phyloP scores from a whole-genome alignment of 2,113 vertebrate species.

The Eptatretus burgeri region DNA sequence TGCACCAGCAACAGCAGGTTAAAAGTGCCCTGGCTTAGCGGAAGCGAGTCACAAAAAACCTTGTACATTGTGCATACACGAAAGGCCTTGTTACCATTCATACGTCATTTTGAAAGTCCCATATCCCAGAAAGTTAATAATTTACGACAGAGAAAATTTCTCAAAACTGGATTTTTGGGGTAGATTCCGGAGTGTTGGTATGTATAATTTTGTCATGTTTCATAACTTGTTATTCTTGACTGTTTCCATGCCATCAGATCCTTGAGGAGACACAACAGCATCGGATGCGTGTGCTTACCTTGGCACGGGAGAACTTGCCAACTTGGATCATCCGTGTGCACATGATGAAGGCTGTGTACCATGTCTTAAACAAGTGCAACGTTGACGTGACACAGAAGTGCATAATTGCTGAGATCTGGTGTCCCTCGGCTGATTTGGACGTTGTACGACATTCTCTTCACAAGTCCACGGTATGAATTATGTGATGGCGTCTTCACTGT shows the following conservation, averaged over 20 bases:
- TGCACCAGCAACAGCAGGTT: slow-evolving; percentile 16
- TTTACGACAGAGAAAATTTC: not conserved
- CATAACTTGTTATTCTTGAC: not conserved
- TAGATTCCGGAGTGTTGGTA: not conserved
- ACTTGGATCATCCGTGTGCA: slow-evolving; percentile 59
- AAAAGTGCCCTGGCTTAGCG: slow-evolving; percentile 42
- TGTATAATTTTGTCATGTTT: not conserved
- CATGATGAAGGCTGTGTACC: slow-evolving; percentile 97
- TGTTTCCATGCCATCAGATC: slow-evolving; percentile 21
- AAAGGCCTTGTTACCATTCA: not conserved
- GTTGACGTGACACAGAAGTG: slow-evolving; percentile 93
- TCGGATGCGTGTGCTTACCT: slow-evolving; percentile 48
- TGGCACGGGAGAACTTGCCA: slow-evolving; percentile 53
- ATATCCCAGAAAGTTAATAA: too few species aligned
- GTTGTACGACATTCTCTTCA: slow-evolving; percentile 37
- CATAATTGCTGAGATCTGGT: slow-evolving; percentile 90
- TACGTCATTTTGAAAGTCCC: too few species aligned
- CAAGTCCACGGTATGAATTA: slow-evolving; percentile 54
- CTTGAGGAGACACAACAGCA: slow-evolving; percentile 75
- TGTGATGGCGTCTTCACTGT: too few species aligned
- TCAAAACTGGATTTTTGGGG: not conserved
- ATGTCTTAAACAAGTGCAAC: slow-evolving; percentile 75
- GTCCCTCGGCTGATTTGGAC: slow-evolving; percentile 41
- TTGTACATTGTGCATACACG: slow-evolving; percentile 26
- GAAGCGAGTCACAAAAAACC: slow-evolving; percentile 64